phyloP scores from a whole-genome alignment of 2,113 vertebrate species.

The Dascyllus trimaculatus region DNA sequence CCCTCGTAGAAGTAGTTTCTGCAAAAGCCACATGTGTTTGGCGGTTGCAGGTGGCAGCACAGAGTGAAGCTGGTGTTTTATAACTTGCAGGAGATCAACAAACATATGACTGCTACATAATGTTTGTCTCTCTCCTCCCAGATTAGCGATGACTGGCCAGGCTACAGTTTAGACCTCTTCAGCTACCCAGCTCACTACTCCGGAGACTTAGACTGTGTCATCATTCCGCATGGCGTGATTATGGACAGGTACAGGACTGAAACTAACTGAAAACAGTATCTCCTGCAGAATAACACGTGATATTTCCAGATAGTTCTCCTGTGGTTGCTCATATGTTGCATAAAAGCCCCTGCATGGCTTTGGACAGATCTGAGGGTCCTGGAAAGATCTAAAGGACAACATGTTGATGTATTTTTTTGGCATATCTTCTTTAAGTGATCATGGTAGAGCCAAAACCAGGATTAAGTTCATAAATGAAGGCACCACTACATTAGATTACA shows the following conservation, averaged over 20 bases:
- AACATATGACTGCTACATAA: not conserved
- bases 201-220: slow-evolving; percentile 89
- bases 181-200: slow-evolving; percentile 91
- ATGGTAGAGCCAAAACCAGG: too few relatives aligned
- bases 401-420: too few relatives aligned
- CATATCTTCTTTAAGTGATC: too few relatives aligned
- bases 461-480: too few relatives aligned
- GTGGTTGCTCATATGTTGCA: not conserved
- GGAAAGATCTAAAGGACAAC: not conserved
- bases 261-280: not conserved
- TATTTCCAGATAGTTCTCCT: not conserved
- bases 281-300: not conserved
- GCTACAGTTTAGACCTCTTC: slow-evolving; percentile 92
- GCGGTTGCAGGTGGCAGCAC: not conserved
- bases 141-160: slow-evolving; percentile 91
- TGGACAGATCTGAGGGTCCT: not conserved
- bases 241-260: slow-evolving; percentile 88
- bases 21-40: not conserved
- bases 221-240: slow-evolving; percentile 92
- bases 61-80: not conserved
- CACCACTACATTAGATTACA: too few relatives aligned
- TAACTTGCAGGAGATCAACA: not conserved
- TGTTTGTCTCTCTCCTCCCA: slow-evolving; percentile 59
- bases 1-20: not conserved
- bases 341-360: not conserved